Conservation (phyloP, 2,113 vertebrate genomes). For the Dromas ardeola region DNA sequence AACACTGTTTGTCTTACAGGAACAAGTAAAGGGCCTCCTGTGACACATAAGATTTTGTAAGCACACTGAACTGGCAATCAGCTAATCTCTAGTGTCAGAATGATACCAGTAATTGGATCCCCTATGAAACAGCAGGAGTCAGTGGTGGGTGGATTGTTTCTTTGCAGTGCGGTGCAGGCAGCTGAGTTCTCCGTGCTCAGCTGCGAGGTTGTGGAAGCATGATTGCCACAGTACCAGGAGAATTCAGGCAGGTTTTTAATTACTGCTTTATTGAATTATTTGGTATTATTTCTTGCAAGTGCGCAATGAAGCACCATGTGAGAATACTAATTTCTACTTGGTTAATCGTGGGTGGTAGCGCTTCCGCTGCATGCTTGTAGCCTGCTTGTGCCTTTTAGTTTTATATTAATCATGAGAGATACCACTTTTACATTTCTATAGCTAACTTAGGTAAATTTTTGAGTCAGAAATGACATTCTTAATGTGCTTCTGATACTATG, state of each 20-base stretch:
- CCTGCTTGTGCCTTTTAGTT: not conserved
- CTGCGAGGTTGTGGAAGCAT: slow-evolving; percentile 41
- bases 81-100: slow-evolving; percentile 66
- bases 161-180: slow-evolving; percentile 7
- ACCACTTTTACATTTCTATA: not conserved
- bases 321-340: slow-evolving; percentile 62
- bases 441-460: not conserved
- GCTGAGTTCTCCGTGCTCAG: slow-evolving; percentile 53
- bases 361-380: not conserved
- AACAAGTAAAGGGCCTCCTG: slow-evolving; percentile 67
- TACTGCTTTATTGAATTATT: slow-evolving; percentile 70
- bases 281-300: slow-evolving; percentile 66
- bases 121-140: slow-evolving; percentile 64
- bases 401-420: not conserved
- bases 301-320: slow-evolving; percentile 12
- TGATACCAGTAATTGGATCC: slow-evolving; percentile 64
- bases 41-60: slow-evolving; percentile 69
- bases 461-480: not conserved
- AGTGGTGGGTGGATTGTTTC: slow-evolving; percentile 53
- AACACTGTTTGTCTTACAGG: slow-evolving; percentile 61
- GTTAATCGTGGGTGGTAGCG: slow-evolving; percentile 19
- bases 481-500: not conserved
- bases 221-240: slow-evolving; percentile 53
- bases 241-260: slow-evolving; percentile 69
- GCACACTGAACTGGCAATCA: slow-evolving; percentile 66